Evolutionary conservation across 2,113 vertebrate genomes (phyloP).

Genomic region (Sebastes schlegelii): DNA sequence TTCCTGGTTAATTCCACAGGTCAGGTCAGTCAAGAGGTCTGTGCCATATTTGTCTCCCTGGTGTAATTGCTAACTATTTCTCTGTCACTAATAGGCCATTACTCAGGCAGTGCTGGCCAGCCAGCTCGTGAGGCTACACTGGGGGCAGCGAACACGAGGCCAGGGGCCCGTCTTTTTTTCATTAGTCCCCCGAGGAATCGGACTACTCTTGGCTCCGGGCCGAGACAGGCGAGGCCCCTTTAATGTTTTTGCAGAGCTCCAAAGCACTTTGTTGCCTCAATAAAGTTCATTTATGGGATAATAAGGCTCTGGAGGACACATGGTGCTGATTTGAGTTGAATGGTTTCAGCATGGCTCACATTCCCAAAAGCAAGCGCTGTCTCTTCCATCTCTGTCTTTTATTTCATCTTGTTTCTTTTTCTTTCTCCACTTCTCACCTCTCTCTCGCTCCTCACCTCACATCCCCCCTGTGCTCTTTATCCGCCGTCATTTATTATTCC

Average conservation of each 20-base stretch:
- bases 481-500: slow-evolving; percentile 60
- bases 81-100: slow-evolving; percentile 70
- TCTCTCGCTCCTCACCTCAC: slow-evolving; percentile 35
- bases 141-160: slow-evolving; percentile 37
- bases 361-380: slow-evolving; percentile 62
- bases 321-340: slow-evolving; percentile 87
- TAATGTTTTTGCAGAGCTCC: slow-evolving; percentile 80
- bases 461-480: slow-evolving; percentile 22
- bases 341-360: slow-evolving; percentile 84
- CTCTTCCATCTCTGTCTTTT: slow-evolving; percentile 42
- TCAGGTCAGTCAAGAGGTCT: slow-evolving; percentile 64
- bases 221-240: slow-evolving; percentile 69
- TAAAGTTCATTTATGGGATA: slow-evolving; percentile 89
- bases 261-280: slow-evolving; percentile 84
- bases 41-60: slow-evolving; percentile 68
- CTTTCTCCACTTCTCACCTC: slow-evolving; percentile 59
- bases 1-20: slow-evolving; percentile 62
- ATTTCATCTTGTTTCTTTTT: slow-evolving; percentile 56
- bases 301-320: slow-evolving; percentile 83
- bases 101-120: slow-evolving; percentile 44
- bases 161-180: slow-evolving; percentile 63
- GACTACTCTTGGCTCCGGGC: slow-evolving; percentile 51
- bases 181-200: slow-evolving; percentile 77
- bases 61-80: slow-evolving; percentile 70
- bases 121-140: slow-evolving; percentile 38